These are phyloP conservation scores for Nebria brevicollis DNA, from an alignment of 2,888 invertebrate species.

Conservation along the genomic window DNA sequence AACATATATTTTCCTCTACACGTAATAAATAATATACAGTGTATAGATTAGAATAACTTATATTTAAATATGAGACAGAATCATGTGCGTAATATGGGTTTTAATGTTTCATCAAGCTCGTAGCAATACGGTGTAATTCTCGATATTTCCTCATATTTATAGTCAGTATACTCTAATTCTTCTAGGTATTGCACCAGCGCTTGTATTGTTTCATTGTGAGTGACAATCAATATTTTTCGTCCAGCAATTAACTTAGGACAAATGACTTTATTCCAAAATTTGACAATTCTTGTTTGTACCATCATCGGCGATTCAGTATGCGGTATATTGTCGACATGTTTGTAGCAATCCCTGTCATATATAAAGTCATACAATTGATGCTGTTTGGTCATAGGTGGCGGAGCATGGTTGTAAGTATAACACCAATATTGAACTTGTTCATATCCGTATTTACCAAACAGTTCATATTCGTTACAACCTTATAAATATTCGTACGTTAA, in stretches of 20 bases:
- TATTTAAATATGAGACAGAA: neutral
- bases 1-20: neutral
- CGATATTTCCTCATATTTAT: slow-evolving; percentile 27
- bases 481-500: neutral
- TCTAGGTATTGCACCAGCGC: slow-evolving; percentile 35
- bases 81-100: slow-evolving; percentile 11
- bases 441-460: slow-evolving; percentile 83
- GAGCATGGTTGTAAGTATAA: slow-evolving; percentile 79
- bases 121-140: slow-evolving; percentile 34
- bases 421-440: slow-evolving; percentile 85
- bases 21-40: neutral
- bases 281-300: slow-evolving; percentile 79
- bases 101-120: slow-evolving; percentile 41
- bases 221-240: slow-evolving; percentile 32
- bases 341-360: slow-evolving; percentile 76
- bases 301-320: slow-evolving; percentile 81
- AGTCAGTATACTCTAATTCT: slow-evolving; percentile 23
- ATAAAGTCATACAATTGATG: slow-evolving; percentile 79
- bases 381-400: slow-evolving; percentile 77
- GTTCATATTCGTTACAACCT: slow-evolving; percentile 75
- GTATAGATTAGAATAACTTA: neutral
- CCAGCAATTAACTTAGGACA: slow-evolving; percentile 33
- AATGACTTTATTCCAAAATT: slow-evolving; percentile 78
- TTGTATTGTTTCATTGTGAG: slow-evolving; percentile 27
- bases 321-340: slow-evolving; percentile 72